These are phyloP conservation scores for Drosophila peninsularis DNA, from an alignment of 2,888 invertebrate species.

Conservation along the genomic window DNA sequence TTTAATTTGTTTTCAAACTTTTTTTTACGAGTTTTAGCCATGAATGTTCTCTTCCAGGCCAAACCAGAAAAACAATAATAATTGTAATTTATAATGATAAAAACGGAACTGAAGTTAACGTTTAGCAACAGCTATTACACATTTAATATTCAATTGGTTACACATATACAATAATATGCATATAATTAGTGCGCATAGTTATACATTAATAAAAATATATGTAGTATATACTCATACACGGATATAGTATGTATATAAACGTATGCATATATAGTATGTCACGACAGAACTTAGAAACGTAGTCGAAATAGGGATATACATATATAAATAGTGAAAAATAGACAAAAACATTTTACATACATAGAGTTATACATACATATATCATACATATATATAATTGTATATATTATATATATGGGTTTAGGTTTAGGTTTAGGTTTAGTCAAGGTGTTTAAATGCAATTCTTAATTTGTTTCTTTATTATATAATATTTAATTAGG, in stretches of 20 bases:
- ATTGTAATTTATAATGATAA: conserved; percentile 25
- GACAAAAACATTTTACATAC: conserved; percentile 79
- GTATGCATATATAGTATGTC: conserved; percentile 28
- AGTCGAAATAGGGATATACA: conserved; percentile 22
- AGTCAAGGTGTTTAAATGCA: conserved; percentile 73
- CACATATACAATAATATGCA: conserved; percentile 66
- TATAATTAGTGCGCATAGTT: conserved; percentile 71
- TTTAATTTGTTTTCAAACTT: conserved; percentile 15
- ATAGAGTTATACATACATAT: conserved; percentile 69
- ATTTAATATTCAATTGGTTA: conserved; percentile 74
- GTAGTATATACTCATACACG: conserved; percentile 37
- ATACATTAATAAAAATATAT: conserved; percentile 65
- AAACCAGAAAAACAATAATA: conserved; percentile 25
- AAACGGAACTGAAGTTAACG: conserved; percentile 54
- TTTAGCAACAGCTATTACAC: conserved; percentile 79
- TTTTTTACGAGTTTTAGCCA: conserved; percentile 1
- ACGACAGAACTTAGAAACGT: conserved; percentile 51
- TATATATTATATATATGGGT: conserved; percentile 51
- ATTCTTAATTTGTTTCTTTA: conserved; percentile 46
- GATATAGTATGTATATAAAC: conserved; percentile 42
- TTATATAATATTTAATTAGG: conserved; percentile 57
- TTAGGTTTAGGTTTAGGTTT: conserved; percentile 42
- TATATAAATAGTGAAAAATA: conserved; percentile 71
- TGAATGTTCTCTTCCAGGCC: background rate
- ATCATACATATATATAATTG: conserved; percentile 49